phyloP scores from a whole-genome alignment of 2,113 vertebrate genomes.

The Limnothrissa miodon region DNA sequence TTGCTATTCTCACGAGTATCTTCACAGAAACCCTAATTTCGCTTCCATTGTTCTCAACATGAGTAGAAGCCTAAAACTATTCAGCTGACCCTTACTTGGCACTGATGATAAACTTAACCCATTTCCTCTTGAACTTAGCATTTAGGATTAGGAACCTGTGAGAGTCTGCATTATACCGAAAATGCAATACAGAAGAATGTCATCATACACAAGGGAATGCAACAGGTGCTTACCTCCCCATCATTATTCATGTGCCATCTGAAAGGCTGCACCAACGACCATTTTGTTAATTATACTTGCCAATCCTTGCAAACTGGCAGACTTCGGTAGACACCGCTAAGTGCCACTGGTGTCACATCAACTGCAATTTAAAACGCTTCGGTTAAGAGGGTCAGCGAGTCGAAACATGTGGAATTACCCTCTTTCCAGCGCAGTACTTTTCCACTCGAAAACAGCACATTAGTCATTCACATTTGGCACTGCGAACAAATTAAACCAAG shows the following conservation, averaged over 20 bases:
- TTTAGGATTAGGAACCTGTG: conserved; percentile 12
- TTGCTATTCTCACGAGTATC: conserved; percentile 19
- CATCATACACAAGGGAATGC: neutral
- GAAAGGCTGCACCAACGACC: neutral
- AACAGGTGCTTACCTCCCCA: conserved; percentile 2
- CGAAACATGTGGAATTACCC: neutral
- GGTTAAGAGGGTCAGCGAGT: neutral
- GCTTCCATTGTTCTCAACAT: conserved; percentile 14
- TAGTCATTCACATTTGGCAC: conserved; percentile 16
- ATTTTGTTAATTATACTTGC: neutral
- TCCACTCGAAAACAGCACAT: conserved; percentile 19
- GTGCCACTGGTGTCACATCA: neutral
- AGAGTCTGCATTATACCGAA: neutral
- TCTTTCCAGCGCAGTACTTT: neutral
- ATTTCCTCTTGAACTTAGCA: conserved; percentile 20
- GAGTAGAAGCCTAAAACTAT: conserved; percentile 23
- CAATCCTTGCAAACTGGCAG: neutral
- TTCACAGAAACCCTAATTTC: conserved; percentile 9
- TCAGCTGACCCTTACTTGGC: conserved; percentile 28
- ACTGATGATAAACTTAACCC: conserved; percentile 13
- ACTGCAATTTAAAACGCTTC: neutral
- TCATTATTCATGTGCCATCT: neutral
- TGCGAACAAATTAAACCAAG: conserved; percentile 24
- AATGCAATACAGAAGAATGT: neutral
- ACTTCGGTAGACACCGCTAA: neutral